Percentiles rank a stretch among this genome's conserved stretches.
phyloP scores from a whole-genome alignment of 1,140 invertebrate genomes.

The Globodera ellingtonae region DNA sequence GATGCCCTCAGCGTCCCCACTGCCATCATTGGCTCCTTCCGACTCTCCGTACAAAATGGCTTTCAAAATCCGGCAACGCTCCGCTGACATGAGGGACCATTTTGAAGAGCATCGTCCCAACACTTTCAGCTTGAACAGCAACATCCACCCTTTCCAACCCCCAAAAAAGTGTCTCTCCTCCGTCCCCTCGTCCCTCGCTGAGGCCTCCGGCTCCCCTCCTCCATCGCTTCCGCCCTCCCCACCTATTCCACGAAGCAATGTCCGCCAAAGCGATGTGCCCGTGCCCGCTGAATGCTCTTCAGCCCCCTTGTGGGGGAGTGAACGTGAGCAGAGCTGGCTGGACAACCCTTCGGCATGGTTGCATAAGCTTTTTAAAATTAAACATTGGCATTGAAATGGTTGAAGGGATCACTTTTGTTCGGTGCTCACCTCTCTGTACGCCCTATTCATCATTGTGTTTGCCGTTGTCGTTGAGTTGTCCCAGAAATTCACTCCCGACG shows the following conservation, averaged over 20 bases:
- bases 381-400: slow-evolving; percentile 17
- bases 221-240: not conserved
- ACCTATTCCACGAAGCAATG: not conserved
- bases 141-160: not conserved
- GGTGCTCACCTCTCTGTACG: slow-evolving; percentile 58
- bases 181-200: not conserved
- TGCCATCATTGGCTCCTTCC: not conserved
- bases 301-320: not conserved
- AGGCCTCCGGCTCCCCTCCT: not conserved
- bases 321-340: slow-evolving; percentile 43
- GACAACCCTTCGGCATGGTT: slow-evolving; percentile 47
- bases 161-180: not conserved
- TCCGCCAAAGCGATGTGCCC: not conserved
- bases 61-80: not conserved
- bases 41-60: not conserved
- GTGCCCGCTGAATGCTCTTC: not conserved
- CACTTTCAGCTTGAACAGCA: not conserved
- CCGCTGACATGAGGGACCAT: not conserved
- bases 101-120: not conserved
- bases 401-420: slow-evolving; percentile 61
- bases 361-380: not conserved
- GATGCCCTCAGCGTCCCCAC: not conserved
- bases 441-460: slow-evolving; percentile 62
- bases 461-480: slow-evolving; percentile 60
- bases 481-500: slow-evolving; percentile 60